Conservation (phyloP, 2,797 vertebrate species). For the Sebastes nivosus region DNA sequence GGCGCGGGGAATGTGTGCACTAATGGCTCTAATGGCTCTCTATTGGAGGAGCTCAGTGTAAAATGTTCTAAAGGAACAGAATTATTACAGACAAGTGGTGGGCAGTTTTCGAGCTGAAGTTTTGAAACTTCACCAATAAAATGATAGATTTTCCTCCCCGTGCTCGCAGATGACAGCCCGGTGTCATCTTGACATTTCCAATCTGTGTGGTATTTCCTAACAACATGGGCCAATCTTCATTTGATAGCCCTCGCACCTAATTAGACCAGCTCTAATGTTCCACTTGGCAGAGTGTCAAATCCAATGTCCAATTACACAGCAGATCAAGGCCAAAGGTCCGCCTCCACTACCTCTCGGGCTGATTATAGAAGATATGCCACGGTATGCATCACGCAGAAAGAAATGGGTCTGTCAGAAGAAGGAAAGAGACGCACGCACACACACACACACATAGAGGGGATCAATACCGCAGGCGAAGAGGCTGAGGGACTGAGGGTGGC, state of each 20-base stretch:
- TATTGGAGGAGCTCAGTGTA: constrained; percentile 26
- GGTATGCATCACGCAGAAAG: constrained; percentile 57
- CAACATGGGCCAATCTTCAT: constrained; percentile 76
- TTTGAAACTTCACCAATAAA: constrained; percentile 73
- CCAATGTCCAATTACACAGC: constrained; percentile 83
- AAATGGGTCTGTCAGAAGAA: constrained; percentile 57
- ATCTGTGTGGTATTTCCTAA: constrained; percentile 83
- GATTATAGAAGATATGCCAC: constrained; percentile 76
- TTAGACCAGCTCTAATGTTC: constrained; percentile 84
- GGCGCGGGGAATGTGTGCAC: not conserved
- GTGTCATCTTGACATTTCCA: constrained; percentile 80
- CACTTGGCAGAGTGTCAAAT: constrained; percentile 82
- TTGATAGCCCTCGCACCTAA: constrained; percentile 83
- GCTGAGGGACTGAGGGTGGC: constrained; percentile 56
- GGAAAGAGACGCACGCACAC: constrained; percentile 31
- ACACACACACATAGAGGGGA: constrained; percentile 52
- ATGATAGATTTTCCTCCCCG: constrained; percentile 64
- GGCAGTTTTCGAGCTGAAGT: constrained; percentile 43
- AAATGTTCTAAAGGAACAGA: constrained; percentile 49
- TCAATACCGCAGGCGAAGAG: constrained; percentile 68
- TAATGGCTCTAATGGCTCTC: constrained; percentile 11
- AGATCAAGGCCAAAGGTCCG: constrained; percentile 83
- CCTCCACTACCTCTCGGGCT: constrained; percentile 72
- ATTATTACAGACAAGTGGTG: constrained; percentile 45
- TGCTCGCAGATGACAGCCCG: constrained; percentile 60